These are phyloP conservation scores for Accipiter virgatus DNA, from an alignment of 2,113 vertebrate genomes.

Conservation along the genomic window DNA sequence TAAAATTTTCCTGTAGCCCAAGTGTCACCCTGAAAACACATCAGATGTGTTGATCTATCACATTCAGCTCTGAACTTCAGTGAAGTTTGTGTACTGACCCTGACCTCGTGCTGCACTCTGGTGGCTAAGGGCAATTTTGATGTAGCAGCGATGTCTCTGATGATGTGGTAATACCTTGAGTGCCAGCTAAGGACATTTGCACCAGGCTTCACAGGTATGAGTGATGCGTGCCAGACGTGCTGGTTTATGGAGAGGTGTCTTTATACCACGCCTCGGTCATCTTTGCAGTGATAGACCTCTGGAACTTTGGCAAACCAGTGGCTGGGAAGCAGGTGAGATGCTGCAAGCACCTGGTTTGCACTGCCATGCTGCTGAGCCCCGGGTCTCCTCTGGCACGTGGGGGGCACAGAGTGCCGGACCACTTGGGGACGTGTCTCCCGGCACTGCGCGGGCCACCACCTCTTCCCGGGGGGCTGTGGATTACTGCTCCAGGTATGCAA, in stretches of 20 bases:
- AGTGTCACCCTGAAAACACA: neutral
- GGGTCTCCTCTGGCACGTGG: accelerated
- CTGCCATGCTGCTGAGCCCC: accelerated
- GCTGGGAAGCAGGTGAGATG: neutral
- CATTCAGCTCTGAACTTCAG: neutral
- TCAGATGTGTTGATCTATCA: neutral
- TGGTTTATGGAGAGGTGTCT: neutral
- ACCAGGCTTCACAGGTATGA: neutral
- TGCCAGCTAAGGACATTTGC: neutral
- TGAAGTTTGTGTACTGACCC: neutral
- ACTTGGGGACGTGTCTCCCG: neutral
- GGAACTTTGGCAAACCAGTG: neutral
- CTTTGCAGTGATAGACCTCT: neutral
- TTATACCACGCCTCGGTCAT: neutral
- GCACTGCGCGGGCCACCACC: neutral
- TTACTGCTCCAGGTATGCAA: accelerated
- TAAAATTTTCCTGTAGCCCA: neutral
- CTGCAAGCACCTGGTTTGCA: neutral
- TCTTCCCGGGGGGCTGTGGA: neutral
- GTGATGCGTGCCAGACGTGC: accelerated
- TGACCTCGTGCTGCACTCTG: neutral
- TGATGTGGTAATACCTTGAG: neutral
- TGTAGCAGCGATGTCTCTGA: neutral
- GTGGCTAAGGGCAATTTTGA: neutral
- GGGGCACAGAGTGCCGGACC: accelerated